phyloP scores from a whole-genome alignment of 2,888 invertebrate genomes.

The Nomada fabriciana region DNA sequence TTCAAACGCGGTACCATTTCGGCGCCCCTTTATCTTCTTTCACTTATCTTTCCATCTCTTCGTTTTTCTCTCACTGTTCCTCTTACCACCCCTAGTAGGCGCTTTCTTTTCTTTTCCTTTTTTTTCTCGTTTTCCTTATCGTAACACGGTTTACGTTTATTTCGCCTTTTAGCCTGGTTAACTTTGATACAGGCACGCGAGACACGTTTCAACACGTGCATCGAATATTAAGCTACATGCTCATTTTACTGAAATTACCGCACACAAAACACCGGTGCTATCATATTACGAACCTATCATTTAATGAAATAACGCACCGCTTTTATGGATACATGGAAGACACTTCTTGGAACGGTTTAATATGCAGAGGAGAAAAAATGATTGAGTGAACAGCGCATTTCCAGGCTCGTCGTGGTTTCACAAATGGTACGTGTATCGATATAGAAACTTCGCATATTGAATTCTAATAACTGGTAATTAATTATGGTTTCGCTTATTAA shows the following conservation, averaged over 20 bases:
- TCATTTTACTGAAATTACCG: slow-evolving; percentile 35
- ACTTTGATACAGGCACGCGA: slow-evolving; percentile 36
- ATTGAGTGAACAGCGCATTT: slow-evolving; percentile 1
- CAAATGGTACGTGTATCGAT: neutral
- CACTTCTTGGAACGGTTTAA: slow-evolving; percentile 7
- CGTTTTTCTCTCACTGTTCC: neutral
- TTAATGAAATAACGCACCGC: slow-evolving; percentile 41
- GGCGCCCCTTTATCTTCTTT: slow-evolving; percentile 57
- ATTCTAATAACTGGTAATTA: neutral
- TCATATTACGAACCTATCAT: slow-evolving; percentile 26
- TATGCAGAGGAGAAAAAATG: slow-evolving; percentile 15
- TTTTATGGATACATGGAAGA: slow-evolving; percentile 33
- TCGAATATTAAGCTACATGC: slow-evolving; percentile 9
- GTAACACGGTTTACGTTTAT: slow-evolving; percentile 32
- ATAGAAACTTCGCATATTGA: neutral
- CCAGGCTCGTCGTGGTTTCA: no score
- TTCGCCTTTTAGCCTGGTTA: slow-evolving; percentile 40
- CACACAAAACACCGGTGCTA: slow-evolving; percentile 19
- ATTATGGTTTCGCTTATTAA: no score
- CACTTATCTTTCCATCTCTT: slow-evolving; percentile 48
- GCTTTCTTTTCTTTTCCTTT: neutral
- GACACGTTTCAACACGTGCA: slow-evolving; percentile 34
- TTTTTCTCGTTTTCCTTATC: slow-evolving; percentile 25
- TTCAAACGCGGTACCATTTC: slow-evolving; percentile 71
- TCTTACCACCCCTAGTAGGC: neutral